Evolutionary conservation across 2,888 invertebrate species (phyloP).

Genomic region (Crocallis elinguaria): DNA sequence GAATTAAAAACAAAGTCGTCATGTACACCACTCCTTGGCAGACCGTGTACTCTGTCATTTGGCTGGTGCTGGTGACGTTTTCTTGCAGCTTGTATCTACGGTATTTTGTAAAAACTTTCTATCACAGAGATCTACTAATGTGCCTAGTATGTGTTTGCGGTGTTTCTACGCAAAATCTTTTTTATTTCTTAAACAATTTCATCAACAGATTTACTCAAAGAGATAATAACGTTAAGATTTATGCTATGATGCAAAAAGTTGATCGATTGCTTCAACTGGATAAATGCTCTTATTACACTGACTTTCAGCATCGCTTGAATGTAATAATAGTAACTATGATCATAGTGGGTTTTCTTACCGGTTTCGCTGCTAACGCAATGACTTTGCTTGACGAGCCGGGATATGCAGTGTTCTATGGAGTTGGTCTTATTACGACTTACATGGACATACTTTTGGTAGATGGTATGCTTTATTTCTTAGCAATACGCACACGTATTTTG

Average conservation of each 20-base stretch:
- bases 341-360: conserved; percentile 30
- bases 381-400: conserved; percentile 33
- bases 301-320: conserved; percentile 35
- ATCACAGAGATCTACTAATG: conserved; percentile 26
- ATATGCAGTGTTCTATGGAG: conserved; percentile 26
- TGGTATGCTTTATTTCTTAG: conserved; percentile 42
- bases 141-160: conserved; percentile 27
- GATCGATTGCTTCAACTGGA: conserved; percentile 40
- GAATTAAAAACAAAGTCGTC: conserved; percentile 39
- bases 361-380: conserved; percentile 31
- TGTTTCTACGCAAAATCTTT: conserved; percentile 30
- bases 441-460: conserved; percentile 41
- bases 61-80: conserved; percentile 33
- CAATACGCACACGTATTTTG: conserved; percentile 40
- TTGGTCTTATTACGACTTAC: conserved; percentile 30
- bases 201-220: conserved; percentile 38
- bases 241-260: conserved; percentile 43
- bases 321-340: conserved; percentile 26
- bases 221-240: conserved; percentile 36
- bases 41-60: conserved; percentile 43
- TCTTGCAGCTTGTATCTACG: conserved; percentile 34
- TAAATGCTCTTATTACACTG: conserved; percentile 29
- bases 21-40: conserved; percentile 30
- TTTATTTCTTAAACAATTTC: conserved; percentile 37
- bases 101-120: conserved; percentile 36